These are phyloP conservation scores for Bos javanicus DNA, from an alignment of 2,113 vertebrate genomes.

Conservation along the genomic window DNA sequence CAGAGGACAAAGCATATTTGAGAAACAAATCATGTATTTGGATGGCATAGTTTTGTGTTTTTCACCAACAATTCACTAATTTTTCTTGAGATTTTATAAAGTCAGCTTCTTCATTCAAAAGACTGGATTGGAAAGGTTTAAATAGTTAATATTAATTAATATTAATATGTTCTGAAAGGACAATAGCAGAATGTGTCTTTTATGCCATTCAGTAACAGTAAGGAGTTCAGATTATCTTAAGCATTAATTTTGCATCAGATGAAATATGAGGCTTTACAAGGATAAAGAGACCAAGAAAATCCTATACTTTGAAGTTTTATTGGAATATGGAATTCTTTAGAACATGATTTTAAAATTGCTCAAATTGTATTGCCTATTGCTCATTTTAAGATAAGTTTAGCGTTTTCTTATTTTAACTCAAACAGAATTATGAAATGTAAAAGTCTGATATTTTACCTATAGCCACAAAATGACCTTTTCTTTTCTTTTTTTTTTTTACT, in stretches of 20 bases:
- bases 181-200: not conserved
- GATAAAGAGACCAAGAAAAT: not conserved
- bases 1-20: not conserved
- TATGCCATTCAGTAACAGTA: not conserved
- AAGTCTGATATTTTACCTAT: not conserved
- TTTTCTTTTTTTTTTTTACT: not conserved
- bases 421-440: not conserved
- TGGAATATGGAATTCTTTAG: not conserved
- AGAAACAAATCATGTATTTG: not conserved
- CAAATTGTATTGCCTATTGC: not conserved
- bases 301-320: not conserved
- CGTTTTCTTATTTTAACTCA: not conserved
- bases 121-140: not conserved
- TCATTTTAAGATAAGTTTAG: conserved; percentile 7
- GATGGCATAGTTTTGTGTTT: not conserved
- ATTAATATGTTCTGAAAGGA: not conserved
- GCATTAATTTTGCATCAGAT: not conserved
- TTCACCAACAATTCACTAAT: not conserved
- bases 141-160: not conserved
- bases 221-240: not conserved
- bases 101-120: not conserved
- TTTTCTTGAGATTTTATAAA: not conserved
- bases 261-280: not conserved
- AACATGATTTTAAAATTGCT: not conserved
- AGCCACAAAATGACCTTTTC: not conserved